A percentile compares a stretch with the other conserved stretches of the same genome.
phyloP scores from a whole-genome alignment of 2,888 invertebrate species.

The Cantharis nigra region DNA sequence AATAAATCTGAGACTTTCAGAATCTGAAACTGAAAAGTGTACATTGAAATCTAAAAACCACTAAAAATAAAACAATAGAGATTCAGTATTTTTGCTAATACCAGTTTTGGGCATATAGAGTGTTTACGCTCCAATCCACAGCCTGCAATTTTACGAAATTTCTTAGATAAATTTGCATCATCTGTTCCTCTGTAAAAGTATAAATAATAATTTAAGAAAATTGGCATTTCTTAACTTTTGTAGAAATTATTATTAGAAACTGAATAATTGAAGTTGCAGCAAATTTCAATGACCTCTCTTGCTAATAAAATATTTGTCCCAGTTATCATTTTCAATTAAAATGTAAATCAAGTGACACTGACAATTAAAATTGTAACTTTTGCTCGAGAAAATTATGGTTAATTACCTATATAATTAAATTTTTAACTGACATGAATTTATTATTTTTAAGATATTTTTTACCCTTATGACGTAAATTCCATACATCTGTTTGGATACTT shows the following conservation, averaged over 20 bases:
- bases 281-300: background rate
- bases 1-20: no score
- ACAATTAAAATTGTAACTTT: background rate
- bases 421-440: background rate
- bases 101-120: no score
- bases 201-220: background rate
- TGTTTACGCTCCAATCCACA: no score
- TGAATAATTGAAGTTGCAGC: background rate
- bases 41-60: no score
- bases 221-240: background rate
- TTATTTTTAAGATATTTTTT: background rate
- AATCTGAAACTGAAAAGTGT: no score
- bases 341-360: background rate
- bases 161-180: no score
- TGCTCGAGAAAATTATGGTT: background rate
- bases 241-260: background rate
- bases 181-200: no score
- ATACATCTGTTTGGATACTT: background rate
- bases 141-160: no score
- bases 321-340: background rate
- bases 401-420: background rate
- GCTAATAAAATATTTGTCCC: background rate
- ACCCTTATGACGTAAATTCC: background rate
- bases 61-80: no score
- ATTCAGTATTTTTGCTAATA: no score